Evolutionary conservation across 2,113 vertebrate genomes (phyloP).

Genomic region (Paracanthobrama guichenoti): DNA sequence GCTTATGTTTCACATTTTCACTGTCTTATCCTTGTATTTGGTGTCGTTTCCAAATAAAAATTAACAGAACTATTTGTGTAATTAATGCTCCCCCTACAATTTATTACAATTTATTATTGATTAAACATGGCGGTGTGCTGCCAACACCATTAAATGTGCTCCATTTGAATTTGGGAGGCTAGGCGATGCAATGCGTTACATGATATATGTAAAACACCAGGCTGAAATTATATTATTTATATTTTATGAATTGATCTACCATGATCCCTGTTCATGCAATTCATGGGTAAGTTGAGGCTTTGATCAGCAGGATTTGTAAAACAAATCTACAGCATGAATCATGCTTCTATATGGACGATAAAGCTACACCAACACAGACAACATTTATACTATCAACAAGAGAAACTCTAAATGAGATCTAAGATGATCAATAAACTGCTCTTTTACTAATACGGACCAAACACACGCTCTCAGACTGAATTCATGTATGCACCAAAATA

Average conservation of each 20-base stretch:
- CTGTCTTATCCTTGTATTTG: conserved; percentile 35
- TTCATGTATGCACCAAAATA: not conserved
- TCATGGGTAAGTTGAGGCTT: conserved; percentile 67
- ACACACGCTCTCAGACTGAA: not conserved
- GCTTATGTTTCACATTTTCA: conserved; percentile 36
- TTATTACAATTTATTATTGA: conserved; percentile 46
- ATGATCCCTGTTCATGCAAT: conserved; percentile 67
- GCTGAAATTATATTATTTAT: conserved; percentile 67
- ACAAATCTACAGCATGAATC: conserved; percentile 65
- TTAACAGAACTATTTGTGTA: conserved; percentile 41
- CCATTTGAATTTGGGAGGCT: conserved; percentile 47
- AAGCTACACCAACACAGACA: conserved; percentile 58
- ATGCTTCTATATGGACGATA: conserved; percentile 46
- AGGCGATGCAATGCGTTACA: conserved; percentile 56
- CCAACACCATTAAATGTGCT: conserved; percentile 39
- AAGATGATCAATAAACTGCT: not conserved
- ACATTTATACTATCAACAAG: not conserved
- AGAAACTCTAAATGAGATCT: not conserved
- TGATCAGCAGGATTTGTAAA: conserved; percentile 65
- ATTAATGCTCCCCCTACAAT: conserved; percentile 44
- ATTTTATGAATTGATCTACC: conserved; percentile 68
- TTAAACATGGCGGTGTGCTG: conserved; percentile 21
- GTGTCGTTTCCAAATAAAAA: conserved; percentile 42
- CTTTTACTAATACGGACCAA: not conserved
- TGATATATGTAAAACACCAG: conserved; percentile 63